phyloP scores from a whole-genome alignment of 2,113 vertebrate species.

The Alosa alosa region DNA sequence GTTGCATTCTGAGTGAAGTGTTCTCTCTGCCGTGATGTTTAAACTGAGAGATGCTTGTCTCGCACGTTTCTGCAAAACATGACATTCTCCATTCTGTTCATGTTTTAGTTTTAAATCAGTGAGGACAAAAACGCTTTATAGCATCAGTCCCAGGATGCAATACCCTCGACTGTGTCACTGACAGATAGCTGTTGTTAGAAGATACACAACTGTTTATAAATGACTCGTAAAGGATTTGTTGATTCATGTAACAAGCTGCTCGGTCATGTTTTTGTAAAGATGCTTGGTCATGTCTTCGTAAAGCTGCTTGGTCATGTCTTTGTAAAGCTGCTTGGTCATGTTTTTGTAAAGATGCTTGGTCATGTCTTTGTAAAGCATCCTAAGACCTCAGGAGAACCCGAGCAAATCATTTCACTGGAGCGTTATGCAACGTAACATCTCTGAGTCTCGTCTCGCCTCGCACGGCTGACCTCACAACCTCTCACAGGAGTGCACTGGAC shows the following conservation, averaged over 20 bases:
- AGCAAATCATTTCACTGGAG: background rate
- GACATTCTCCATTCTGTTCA: background rate
- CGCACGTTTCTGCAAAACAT: background rate
- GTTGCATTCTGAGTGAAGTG: background rate
- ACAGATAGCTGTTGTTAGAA: background rate
- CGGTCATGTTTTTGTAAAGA: background rate
- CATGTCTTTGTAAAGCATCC: background rate
- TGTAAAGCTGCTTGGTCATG: background rate
- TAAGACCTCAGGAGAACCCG: background rate
- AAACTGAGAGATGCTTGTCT: background rate
- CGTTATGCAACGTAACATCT: background rate
- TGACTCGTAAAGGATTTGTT: background rate
- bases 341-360: background rate
- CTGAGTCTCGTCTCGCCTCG: background rate
- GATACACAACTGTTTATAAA: background rate
- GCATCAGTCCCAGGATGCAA: background rate
- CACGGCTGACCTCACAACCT: background rate
- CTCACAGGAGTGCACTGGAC: too few relatives aligned
- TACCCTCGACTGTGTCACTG: background rate
- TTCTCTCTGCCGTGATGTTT: background rate
- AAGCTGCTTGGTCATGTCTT: background rate
- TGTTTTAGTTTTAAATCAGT: background rate
- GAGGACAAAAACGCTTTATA: background rate
- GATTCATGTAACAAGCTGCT: background rate
- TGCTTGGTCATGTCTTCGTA: background rate